Percentiles rank a stretch among this genome's conserved stretches.
Evolutionary conservation across 2,888 invertebrate species (phyloP).

Genomic region (Acrobasis repandana): DNA sequence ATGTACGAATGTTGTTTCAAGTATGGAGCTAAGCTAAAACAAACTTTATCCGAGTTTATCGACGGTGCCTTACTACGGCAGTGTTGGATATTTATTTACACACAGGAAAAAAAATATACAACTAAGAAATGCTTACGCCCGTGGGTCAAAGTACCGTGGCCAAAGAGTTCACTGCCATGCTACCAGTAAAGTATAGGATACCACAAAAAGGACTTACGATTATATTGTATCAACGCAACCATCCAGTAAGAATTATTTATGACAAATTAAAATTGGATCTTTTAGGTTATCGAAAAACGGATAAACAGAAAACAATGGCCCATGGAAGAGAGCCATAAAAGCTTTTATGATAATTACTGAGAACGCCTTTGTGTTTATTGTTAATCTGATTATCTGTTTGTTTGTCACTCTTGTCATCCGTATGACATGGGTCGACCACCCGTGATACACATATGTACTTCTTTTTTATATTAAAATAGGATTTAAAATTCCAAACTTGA

Average conservation of each 20-base stretch:
- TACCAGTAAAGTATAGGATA: no score
- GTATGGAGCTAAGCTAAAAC: no score
- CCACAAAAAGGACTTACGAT: background rate
- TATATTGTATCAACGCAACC: background rate
- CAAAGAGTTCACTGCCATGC: no score
- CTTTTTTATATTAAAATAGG: constrained; percentile 24
- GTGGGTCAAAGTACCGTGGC: no score
- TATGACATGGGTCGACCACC: constrained; percentile 56
- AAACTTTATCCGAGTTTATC: no score
- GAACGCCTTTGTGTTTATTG: constrained; percentile 48
- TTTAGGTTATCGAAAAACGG: constrained; percentile 12
- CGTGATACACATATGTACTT: constrained; percentile 29
- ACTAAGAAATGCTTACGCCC: no score
- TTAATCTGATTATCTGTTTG: constrained; percentile 58
- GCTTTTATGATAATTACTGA: constrained; percentile 34
- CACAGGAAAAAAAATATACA: no score
- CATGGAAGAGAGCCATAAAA: constrained; percentile 17
- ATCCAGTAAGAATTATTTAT: background rate
- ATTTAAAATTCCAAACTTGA: background rate
- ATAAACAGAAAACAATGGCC: constrained; percentile 9
- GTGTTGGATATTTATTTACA: no score
- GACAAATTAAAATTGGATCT: constrained; percentile 9
- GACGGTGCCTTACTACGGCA: no score
- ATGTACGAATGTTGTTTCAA: no score
- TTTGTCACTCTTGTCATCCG: constrained; percentile 48